Evolutionary conservation across 2,113 vertebrate genomes (phyloP).

Genomic region (Grammomys surdaster): DNA sequence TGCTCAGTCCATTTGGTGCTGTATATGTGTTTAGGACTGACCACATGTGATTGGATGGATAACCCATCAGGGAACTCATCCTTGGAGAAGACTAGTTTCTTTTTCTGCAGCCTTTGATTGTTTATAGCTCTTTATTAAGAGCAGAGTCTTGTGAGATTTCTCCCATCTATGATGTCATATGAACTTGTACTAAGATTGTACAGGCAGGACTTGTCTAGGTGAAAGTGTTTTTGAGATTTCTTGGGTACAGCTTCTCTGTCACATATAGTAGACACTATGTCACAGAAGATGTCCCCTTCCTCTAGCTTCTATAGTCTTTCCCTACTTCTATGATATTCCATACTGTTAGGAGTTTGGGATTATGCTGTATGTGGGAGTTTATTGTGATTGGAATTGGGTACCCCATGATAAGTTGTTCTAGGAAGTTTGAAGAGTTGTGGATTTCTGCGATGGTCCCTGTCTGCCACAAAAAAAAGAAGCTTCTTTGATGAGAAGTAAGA

Average conservation of each 20-base stretch:
- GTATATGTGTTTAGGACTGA: not conserved
- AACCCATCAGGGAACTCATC: not conserved
- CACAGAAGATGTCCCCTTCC: not conserved
- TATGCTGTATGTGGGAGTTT: not conserved
- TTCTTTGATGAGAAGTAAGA: not conserved
- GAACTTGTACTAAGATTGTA: no score
- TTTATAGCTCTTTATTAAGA: not conserved
- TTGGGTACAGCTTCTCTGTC: not conserved
- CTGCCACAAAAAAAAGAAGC: not conserved
- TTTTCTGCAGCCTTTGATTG: not conserved
- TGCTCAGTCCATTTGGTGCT: not conserved
- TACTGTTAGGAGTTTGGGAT: not conserved
- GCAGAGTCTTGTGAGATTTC: not conserved
- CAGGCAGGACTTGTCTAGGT: not conserved
- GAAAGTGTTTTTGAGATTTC: not conserved
- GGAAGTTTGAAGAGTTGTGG: not conserved
- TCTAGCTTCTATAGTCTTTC: not conserved
- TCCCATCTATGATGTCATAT: no score
- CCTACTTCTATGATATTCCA: not conserved
- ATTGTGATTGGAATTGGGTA: not conserved
- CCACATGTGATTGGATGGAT: not conserved
- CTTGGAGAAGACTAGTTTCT: not conserved
- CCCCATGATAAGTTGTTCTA: not conserved
- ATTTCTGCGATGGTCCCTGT: not conserved
- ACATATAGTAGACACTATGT: not conserved